Evolutionary conservation across 2,888 invertebrate genomes (phyloP), one percentile per base, ranked within the genome.

Genomic region (Andrena hattorfiana): DNA sequence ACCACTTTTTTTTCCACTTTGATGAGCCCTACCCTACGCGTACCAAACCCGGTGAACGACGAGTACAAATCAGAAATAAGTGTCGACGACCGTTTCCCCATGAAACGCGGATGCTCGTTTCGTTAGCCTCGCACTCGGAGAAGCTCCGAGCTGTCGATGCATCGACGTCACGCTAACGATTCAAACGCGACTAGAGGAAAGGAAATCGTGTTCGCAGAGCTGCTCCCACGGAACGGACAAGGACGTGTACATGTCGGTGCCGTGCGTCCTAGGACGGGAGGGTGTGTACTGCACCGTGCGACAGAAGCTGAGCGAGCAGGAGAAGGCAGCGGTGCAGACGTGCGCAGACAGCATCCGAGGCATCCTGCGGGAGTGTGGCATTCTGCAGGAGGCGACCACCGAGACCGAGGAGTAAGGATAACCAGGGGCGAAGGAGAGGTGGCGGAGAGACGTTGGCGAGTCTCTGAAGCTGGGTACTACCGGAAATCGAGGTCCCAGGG

Each of bases 161-260:
- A 66, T 80, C 60, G 20, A 59, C 42, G 23, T 30, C n/a, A 28
- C 23, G 20, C 67, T 71, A 54, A 76, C 76, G 69, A 83, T 78
- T 69, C 71, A 62, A 66, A 35, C 13, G 49, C 16, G 35, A 8
- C 59, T 59, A 26, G 59, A 69, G 35, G 13, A 6, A 32, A 64
- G 23, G 16, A 72, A 78, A 13, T 4, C 68, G 28, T 79, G 59
- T 81, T 69, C 77, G 30, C 84, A 92, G 93, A 92, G 89, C 71
- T 94, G 89, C 81, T 87, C 86, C 62, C 95, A 95, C 89, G 95
- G 95, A 59, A 95, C 95, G 78, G 94, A 95, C 83, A 94, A 95
- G 89, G 96, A 96, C 83, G 95, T 96, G 72, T 96, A 95, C 92
- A 93, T 96, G 91, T 95, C 95, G 67, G 92, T 96, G 74, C 96